Evolutionary conservation across 2,888 invertebrate genomes (phyloP), one percentile per base, ranked within the genome.

Genomic region (Andrena chrysosceles): DNA sequence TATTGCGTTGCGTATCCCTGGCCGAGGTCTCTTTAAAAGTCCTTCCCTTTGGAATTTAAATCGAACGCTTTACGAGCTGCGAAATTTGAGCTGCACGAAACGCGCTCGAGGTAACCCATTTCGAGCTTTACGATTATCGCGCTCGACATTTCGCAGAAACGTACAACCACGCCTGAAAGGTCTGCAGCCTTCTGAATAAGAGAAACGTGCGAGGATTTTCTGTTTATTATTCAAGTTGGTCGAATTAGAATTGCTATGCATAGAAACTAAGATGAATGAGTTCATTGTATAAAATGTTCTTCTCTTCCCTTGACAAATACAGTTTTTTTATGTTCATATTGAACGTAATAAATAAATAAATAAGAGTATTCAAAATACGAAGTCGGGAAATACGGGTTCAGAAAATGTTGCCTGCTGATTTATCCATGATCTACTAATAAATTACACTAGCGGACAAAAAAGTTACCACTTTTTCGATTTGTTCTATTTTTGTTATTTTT

Each of bases 51-150:
- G 72, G 69, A 83, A 81, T 85, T 85, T 72, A 80, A 85, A 67
- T 79, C 73, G 75, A 72, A 64, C 76, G 69, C 54, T 87, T 86
- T 82, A 85, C 73, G 84, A 69, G 59, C 72, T 74, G 71, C 75
- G 60, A 80, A 73, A 74, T 85, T 85, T 73, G 81, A 85, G 60
- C 66, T 31, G 48, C 77, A 77, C 80, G 78, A 77, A 84, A 70
- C 74, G 52, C 26, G n/a, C 77, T 52, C 23, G n/a, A 20, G 48
- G 42, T 60, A 63, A 64, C 42, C 52, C 64, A 48, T 71, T 77
- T 67, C 64, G 8, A 23, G 52, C 71, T 84, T 84, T 83, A 84
- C 78, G 83, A 83, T 78, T 78, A 78, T 70, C 54, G 70, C 42
- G 59, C 20, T 8, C 49, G 70, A 81, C 73, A 62, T 80, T 78